Conservation (phyloP, 1,140 invertebrate species). For the Neotoxoptera formosana region DNA sequence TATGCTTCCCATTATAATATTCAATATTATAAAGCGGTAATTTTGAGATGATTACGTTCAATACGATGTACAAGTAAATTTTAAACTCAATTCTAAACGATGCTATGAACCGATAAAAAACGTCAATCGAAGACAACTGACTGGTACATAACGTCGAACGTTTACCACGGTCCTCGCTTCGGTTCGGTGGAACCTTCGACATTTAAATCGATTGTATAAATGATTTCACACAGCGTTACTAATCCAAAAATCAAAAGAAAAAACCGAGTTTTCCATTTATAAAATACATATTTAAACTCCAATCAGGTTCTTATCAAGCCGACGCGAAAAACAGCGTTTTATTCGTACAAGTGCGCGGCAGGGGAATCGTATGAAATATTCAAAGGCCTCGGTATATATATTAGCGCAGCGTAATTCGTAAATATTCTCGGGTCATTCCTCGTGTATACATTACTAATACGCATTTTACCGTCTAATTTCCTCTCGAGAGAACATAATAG, state of each 20-base stretch:
- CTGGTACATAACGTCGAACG: too few species aligned
- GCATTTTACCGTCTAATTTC: not conserved
- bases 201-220: not conserved
- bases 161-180: not conserved
- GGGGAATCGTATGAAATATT: constrained; percentile 19
- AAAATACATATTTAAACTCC: constrained; percentile 24
- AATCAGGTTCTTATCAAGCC: not conserved
- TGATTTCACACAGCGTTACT: not conserved
- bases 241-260: not conserved
- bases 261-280: not conserved
- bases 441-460: not conserved
- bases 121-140: too few species aligned
- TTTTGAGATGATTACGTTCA: too few species aligned
- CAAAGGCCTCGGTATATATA: not conserved
- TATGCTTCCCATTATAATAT: not conserved
- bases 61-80: too few species aligned
- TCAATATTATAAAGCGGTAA: not conserved
- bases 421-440: constrained; percentile 16
- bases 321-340: not conserved
- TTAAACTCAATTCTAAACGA: too few species aligned
- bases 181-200: not conserved
- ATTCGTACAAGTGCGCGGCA: not conserved
- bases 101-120: not conserved
- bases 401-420: not conserved
- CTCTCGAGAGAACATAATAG: not conserved